Evolutionary conservation across 2,888 invertebrate genomes (phyloP).

Genomic region (Sphinx pinastri): DNA sequence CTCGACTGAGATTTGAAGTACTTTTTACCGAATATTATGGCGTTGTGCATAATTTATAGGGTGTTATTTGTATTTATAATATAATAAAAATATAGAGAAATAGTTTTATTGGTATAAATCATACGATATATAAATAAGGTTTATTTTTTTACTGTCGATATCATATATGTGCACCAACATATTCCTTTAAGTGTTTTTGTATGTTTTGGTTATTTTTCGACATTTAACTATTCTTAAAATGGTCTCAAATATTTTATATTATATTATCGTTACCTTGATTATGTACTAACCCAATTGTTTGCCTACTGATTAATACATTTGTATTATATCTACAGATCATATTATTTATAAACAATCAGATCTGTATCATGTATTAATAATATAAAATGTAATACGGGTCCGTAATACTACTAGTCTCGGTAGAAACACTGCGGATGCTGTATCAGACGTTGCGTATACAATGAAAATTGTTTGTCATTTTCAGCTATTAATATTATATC

Average conservation of each 20-base stretch:
- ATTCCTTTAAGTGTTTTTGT: too few relatives aligned
- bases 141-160: too few relatives aligned
- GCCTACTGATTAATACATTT: background rate
- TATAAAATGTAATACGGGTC: background rate
- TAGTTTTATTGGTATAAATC: background rate
- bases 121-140: too few relatives aligned
- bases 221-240: too few relatives aligned
- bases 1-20: slow-evolving; percentile 36
- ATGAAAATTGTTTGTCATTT: slow-evolving; percentile 1
- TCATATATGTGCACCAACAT: too few relatives aligned
- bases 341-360: background rate
- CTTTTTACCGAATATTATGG: slow-evolving; percentile 35
- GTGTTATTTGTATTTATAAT: slow-evolving; percentile 33
- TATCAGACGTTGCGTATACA: background rate
- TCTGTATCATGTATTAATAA: background rate
- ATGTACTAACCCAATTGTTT: background rate
- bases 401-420: background rate
- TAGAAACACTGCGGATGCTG: background rate
- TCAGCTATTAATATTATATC: background rate
- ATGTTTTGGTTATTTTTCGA: too few relatives aligned
- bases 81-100: background rate
- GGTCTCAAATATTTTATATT: too few relatives aligned
- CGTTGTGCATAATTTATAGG: slow-evolving; percentile 35
- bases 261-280: background rate
- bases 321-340: background rate